phyloP scores from a whole-genome alignment of 2,797 vertebrate species.

The Rhabdomys pumilio region DNA sequence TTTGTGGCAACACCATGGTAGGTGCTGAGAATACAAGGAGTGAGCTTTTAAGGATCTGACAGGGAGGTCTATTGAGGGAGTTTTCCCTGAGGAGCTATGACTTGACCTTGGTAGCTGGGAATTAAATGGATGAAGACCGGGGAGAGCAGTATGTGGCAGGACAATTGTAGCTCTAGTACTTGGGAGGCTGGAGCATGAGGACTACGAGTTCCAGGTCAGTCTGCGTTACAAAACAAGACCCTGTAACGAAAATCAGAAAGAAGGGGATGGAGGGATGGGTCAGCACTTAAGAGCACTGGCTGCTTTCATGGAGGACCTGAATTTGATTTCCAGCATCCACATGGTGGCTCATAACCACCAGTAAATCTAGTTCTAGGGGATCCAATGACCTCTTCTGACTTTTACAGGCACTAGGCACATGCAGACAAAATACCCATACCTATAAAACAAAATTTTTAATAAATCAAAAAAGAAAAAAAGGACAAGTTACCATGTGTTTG shows the following conservation, averaged over 20 bases:
- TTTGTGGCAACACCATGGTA: not conserved
- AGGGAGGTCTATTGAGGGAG: not conserved
- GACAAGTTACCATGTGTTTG: not conserved
- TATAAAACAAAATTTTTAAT: not conserved
- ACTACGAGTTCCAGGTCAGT: not conserved
- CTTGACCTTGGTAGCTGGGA: not conserved
- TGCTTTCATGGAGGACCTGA: not conserved
- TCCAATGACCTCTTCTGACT: too few species aligned
- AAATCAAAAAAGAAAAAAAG: constrained; percentile 20
- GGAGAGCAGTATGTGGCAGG: not conserved
- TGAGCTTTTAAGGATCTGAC: not conserved
- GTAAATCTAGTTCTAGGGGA: not conserved
- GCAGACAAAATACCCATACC: not conserved
- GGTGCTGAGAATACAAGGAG: not conserved
- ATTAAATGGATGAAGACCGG: constrained; percentile 7
- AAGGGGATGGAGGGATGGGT: not conserved
- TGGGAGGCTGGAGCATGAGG: not conserved
- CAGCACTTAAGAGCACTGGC: not conserved
- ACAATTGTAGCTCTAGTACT: not conserved
- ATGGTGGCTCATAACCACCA: not conserved
- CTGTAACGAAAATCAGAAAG: not conserved
- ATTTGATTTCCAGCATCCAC: not conserved
- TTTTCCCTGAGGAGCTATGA: not conserved
- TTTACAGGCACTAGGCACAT: too few species aligned
- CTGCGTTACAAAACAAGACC: not conserved